These are phyloP conservation scores for Ginglymostoma cirratum DNA, from an alignment of 2,113 vertebrate genomes.

Conservation along the genomic window DNA sequence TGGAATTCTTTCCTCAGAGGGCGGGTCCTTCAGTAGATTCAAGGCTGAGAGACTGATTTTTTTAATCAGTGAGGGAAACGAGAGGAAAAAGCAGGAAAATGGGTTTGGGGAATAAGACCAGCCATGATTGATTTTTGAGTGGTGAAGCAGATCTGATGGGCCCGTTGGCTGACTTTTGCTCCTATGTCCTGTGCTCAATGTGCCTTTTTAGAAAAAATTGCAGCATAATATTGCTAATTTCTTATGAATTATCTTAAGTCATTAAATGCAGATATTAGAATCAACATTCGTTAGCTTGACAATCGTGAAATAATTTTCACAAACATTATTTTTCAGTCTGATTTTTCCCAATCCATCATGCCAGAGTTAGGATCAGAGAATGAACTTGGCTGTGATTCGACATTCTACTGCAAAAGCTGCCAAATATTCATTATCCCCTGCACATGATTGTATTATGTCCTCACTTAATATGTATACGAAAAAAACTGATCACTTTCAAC, in stretches of 20 bases:
- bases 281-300: neutral
- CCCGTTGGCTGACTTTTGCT: no score
- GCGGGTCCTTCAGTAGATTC: no score
- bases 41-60: no score
- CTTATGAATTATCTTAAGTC: neutral
- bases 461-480: neutral
- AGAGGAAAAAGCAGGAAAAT: no score
- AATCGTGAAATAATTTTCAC: neutral
- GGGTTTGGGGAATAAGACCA: no score
- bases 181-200: no score
- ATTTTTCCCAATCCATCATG: neutral
- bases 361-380: neutral
- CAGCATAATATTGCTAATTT: neutral
- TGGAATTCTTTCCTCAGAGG: no score
- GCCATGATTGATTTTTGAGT: no score
- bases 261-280: neutral
- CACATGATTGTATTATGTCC: neutral
- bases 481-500: neutral
- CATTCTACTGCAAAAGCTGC: neutral
- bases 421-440: neutral
- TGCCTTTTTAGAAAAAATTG: neutral
- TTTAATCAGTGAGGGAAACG: no score
- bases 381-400: neutral
- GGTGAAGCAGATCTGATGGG: no score
- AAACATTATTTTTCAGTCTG: neutral